Base-by-base conservation (phyloP, 2,888 invertebrate genomes). In the Megamerina dolium region DNA sequence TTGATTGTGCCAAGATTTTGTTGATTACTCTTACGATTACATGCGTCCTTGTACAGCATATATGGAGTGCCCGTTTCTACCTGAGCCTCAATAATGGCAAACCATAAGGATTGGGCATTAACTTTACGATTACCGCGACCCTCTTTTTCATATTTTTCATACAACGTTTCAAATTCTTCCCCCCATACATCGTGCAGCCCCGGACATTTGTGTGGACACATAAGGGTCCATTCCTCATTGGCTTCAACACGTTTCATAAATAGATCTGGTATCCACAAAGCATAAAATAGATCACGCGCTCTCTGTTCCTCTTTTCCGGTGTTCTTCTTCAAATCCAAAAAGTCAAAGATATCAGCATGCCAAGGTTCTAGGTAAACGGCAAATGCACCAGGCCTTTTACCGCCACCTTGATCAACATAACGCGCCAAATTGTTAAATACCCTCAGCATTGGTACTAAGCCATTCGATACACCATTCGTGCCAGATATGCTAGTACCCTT, bases 31-130 rank as follows among this genome's bases (percentile, higher is more conserved):
- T 99, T 99, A 2, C 87, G 75, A 66, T 99, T 99, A 64, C 97
- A 96, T 4, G 93, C 81, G 73, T 99, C 99, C 73, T 93, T 93
- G 65, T 91, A 93, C 1, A 92, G 73, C 92, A 99, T 96, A 68
- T 93, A 99, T 0, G 99, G 99, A 4, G 91, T 93, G 12, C 97
- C 99, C 2, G 97, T 97, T 77, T 99, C 99, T 3, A 93, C 89
- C 74, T 96, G 95, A 1, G 95, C 82, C 64, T 91, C 87, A 49
- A 95, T 83, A 49, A 99, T 90, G 30, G 93, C 90, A 62, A 85
- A 85, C 96, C 96, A 99, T 30, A 99, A 69, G 46, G 85, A 75
- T 68, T 91, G 89, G 0, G 99, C 99, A 48, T 80, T 79, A 1
- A 89, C 76, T 61, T 79, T 79, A 52, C 79, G 80, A 19, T 79